Evolutionary conservation across 2,113 vertebrate species (phyloP).

Genomic region (Oplegnathus fasciatus): DNA sequence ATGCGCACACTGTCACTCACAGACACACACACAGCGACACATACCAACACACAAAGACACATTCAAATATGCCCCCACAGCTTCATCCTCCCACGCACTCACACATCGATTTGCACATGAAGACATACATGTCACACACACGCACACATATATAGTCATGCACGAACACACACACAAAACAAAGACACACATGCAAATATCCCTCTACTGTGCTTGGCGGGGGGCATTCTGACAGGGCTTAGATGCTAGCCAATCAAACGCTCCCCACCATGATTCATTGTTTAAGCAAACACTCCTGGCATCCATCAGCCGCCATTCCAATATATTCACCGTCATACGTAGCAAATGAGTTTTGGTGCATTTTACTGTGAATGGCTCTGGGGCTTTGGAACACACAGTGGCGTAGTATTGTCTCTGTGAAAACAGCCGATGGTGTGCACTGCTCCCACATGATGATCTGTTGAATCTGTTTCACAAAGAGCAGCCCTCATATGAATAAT

Average conservation of each 20-base stretch:
- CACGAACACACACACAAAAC: conserved; percentile 65
- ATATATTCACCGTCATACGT: conserved; percentile 67
- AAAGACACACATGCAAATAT: conserved; percentile 81
- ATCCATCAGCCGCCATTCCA: conserved; percentile 69
- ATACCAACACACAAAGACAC: conserved; percentile 67
- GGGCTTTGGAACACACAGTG: conserved; percentile 62
- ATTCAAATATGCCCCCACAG: conserved; percentile 76
- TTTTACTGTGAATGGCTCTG: conserved; percentile 67
- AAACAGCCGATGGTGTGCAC: conserved; percentile 52
- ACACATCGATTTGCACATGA: conserved; percentile 75
- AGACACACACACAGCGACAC: conserved; percentile 57
- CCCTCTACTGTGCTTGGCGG: conserved; percentile 73
- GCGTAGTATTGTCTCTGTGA: conserved; percentile 63
- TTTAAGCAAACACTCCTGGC: conserved; percentile 78
- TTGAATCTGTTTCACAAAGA: conserved; percentile 64
- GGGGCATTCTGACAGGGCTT: conserved; percentile 77
- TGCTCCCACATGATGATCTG: conserved; percentile 69
- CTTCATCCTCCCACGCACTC: conserved; percentile 78
- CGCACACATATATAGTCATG: conserved; percentile 36
- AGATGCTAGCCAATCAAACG: conserved; percentile 78
- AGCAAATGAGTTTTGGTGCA: conserved; percentile 65
- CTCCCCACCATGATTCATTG: conserved; percentile 75
- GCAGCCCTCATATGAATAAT: conserved; percentile 35
- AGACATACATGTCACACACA: conserved; percentile 68
- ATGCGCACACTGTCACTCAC: conserved; percentile 57